Evolutionary conservation across 2,113 vertebrate genomes (phyloP).

Genomic region (Grus americana): DNA sequence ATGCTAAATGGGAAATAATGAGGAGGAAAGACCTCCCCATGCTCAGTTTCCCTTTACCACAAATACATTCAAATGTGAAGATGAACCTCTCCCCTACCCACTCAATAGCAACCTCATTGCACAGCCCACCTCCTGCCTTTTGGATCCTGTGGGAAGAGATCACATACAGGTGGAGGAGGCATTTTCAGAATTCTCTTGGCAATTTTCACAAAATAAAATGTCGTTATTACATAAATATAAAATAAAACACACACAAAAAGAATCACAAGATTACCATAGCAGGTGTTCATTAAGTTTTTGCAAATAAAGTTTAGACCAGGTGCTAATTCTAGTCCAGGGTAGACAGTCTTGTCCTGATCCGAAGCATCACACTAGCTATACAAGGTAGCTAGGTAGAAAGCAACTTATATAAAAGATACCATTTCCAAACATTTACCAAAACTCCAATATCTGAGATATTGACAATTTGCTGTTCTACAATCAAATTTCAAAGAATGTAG

Average conservation of each 20-base stretch:
- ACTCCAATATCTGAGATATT: neutral
- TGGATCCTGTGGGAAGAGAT: neutral
- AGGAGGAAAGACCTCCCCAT: neutral
- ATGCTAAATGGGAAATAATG: neutral
- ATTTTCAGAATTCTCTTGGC: neutral
- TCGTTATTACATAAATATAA: neutral
- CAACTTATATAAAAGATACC: neutral
- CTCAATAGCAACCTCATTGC: neutral
- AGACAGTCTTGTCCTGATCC: neutral
- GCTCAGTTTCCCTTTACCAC: neutral
- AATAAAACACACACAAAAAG: neutral
- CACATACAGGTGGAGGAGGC: neutral
- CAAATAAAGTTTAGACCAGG: neutral
- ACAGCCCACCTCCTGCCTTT: neutral
- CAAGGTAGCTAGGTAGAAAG: neutral
- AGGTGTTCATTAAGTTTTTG: neutral
- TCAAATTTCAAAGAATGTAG: neutral
- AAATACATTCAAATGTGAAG: neutral
- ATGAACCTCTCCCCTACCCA: neutral
- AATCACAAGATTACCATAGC: neutral
- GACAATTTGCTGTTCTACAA: neutral
- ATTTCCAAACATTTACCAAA: neutral
- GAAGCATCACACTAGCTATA: neutral
- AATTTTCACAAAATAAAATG: neutral
- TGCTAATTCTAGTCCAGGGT: neutral